Conservation (phyloP, 2,888 invertebrate genomes). For the Didymodactylos carnosus region DNA sequence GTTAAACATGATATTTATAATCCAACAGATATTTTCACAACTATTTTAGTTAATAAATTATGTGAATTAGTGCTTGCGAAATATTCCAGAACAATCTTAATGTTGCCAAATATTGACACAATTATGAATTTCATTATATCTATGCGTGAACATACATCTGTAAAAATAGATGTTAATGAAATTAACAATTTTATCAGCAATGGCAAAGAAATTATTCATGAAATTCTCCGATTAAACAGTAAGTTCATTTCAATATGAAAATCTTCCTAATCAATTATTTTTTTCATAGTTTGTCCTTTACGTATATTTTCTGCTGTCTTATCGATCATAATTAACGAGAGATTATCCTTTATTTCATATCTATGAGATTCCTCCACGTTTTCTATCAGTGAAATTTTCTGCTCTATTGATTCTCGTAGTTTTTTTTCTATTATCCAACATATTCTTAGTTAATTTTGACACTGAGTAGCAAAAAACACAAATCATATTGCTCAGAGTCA, state of each 20-base stretch:
- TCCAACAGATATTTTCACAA: not conserved
- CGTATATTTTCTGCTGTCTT: too few species aligned
- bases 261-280: too few species aligned
- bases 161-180: not conserved
- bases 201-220: not conserved
- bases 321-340: too few species aligned
- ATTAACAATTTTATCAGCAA: not conserved
- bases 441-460: too few species aligned
- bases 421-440: too few species aligned
- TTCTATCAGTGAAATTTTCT: too few species aligned
- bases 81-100: not conserved
- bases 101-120: not conserved
- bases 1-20: not conserved
- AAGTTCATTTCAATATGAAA: not conserved
- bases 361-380: too few species aligned
- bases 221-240: not conserved
- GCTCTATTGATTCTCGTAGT: too few species aligned
- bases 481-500: too few species aligned
- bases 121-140: not conserved
- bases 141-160: not conserved
- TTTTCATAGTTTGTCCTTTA: too few species aligned
- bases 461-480: too few species aligned
- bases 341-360: too few species aligned
- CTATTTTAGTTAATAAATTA: not conserved
- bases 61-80: not conserved